phyloP scores from a whole-genome alignment of 2,888 invertebrate genomes.

The Anthophora plumipes region DNA sequence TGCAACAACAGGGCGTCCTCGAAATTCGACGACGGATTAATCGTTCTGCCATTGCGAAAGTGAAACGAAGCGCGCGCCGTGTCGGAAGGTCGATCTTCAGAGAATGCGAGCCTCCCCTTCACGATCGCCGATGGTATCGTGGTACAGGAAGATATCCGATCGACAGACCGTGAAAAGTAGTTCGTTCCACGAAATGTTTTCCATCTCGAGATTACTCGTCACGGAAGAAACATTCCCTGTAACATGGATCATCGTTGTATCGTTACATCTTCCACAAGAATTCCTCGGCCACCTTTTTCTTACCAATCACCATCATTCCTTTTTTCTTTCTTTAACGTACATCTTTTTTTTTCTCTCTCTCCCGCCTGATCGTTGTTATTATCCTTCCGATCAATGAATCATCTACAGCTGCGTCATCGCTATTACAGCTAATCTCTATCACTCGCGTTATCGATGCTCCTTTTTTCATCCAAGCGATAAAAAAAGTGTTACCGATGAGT shows the following conservation, averaged over 20 bases:
- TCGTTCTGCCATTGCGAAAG: slow-evolving; percentile 71
- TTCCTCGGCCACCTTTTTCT: neutral
- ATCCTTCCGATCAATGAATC: slow-evolving; percentile 30
- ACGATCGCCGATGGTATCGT: slow-evolving; percentile 48
- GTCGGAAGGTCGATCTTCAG: slow-evolving; percentile 63
- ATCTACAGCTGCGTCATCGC: slow-evolving; percentile 35
- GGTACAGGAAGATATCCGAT: slow-evolving; percentile 63
- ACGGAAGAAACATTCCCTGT: neutral
- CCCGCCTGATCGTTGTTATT: slow-evolving; percentile 4
- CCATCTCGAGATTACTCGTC: neutral
- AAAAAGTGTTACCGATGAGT: neutral
- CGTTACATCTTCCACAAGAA: neutral
- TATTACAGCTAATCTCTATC: slow-evolving; percentile 40
- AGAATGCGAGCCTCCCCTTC: slow-evolving; percentile 53
- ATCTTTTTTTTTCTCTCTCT: too few species aligned
- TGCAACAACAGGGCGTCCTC: slow-evolving; percentile 61
- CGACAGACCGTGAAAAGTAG: slow-evolving; percentile 66
- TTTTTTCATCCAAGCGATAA: neutral
- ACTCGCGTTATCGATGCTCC: slow-evolving; percentile 46
- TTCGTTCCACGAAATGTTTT: slow-evolving; percentile 47
- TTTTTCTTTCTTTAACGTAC: too few species aligned
- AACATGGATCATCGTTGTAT: neutral
- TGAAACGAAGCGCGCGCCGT: slow-evolving; percentile 70
- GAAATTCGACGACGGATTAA: slow-evolving; percentile 71
- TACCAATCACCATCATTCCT: neutral